A percentile compares a stretch with the other conserved stretches of the same genome.
These are phyloP conservation scores for Drosophila nasuta DNA, from an alignment of 1,140 invertebrate genomes.

Conservation along the genomic window DNA sequence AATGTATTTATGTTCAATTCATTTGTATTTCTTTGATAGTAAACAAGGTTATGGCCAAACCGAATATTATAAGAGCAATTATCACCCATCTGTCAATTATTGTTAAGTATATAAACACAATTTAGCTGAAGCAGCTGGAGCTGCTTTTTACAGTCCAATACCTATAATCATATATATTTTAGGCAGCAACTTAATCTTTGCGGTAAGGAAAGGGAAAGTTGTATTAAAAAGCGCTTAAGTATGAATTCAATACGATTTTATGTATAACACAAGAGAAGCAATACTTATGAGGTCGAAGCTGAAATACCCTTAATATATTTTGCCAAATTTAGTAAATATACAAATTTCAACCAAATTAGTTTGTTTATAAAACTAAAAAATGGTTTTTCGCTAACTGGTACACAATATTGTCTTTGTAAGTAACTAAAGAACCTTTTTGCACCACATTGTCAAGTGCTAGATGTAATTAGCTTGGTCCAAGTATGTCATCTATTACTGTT, in stretches of 20 bases:
- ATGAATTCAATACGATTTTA: not conserved
- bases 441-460: constrained; percentile 28
- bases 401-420: not conserved
- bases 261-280: not conserved
- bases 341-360: not conserved
- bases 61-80: not conserved
- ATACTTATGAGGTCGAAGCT: too few species aligned
- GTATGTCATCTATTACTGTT: not conserved
- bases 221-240: too few species aligned
- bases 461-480: not conserved
- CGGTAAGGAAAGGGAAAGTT: not conserved
- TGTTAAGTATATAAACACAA: not conserved
- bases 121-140: not conserved
- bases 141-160: not conserved
- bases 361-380: not conserved
- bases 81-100: not conserved
- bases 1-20: too few species aligned
- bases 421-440: constrained; percentile 29
- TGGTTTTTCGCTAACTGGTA: not conserved
- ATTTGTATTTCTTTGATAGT: not conserved
- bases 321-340: too few species aligned
- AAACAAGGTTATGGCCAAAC: not conserved
- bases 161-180: not conserved
- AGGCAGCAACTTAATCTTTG: not conserved
- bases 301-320: not conserved